A percentile compares a stretch with the other conserved stretches of the same genome.
Evolutionary conservation across 2,113 vertebrate species (phyloP).

Genomic region (Ia io): DNA sequence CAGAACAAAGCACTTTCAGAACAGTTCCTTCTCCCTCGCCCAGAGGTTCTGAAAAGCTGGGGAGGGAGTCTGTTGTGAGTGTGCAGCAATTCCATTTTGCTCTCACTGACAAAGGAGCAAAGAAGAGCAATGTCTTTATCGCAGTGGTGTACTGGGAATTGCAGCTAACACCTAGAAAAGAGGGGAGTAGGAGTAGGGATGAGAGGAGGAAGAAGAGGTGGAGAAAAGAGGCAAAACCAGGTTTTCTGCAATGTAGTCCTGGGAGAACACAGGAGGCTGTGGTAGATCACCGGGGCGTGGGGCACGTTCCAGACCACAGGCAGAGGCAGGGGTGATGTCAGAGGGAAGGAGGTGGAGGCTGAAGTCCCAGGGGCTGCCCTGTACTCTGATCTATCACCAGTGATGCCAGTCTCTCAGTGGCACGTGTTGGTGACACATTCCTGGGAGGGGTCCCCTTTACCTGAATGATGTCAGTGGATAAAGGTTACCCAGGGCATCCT

Average conservation of each 20-base stretch:
- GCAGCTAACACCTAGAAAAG: background rate
- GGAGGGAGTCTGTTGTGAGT: background rate
- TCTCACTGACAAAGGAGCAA: background rate
- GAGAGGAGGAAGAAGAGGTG: background rate
- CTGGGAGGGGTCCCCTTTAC: background rate
- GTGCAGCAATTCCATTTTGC: background rate
- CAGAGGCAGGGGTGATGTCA: rapidly evolving
- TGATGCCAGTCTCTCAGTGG: background rate
- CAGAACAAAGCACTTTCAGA: background rate
- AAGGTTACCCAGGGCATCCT: background rate
- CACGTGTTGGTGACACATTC: background rate
- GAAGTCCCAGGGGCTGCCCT: background rate
- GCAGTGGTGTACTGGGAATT: background rate
- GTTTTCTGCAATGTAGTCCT: background rate
- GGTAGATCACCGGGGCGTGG: background rate
- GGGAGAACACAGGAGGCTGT: background rate
- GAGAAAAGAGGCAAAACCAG: background rate
- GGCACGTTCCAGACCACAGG: background rate
- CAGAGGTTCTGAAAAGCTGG: background rate
- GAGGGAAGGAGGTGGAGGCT: background rate
- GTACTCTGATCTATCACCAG: background rate
- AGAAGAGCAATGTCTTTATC: background rate
- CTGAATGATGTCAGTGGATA: background rate
- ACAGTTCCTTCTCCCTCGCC: background rate
- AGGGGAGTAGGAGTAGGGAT: background rate